Base-by-base conservation (phyloP, 1,140 invertebrate genomes). In the Anadara kagoshimensis region DNA sequence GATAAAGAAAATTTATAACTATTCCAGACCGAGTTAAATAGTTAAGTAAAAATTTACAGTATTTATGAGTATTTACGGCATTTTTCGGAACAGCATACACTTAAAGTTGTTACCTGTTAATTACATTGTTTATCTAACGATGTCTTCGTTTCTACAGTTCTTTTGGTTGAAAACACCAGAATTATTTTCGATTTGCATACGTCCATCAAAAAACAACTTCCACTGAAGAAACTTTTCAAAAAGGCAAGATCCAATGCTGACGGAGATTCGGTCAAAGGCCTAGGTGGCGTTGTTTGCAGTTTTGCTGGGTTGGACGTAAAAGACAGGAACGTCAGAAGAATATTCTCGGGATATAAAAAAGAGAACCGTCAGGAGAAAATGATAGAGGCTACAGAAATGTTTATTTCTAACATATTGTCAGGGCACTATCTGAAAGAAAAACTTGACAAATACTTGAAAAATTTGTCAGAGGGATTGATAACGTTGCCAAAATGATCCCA, bases 141-240 rank as follows among this genome's bases (percentile, higher is more conserved):
- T n/a, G 7, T 36, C 7, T 36, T 3, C 29, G 29, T 36, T 36
- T 36, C n/a, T 36, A 36, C 29, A 36, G 2, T 2, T 36, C 2
- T 36, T 36, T 36, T 36, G 29, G 2, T 36, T 36, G 29, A 7
- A 36, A 36, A 36, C 7, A 36, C 29, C 14, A 75, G 54, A 53
- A 64, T 77, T 14, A 76, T 83, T 11, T 62, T 67, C 5, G 83
- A 84, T 54, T 72, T 83, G 8, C 83, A 84, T 59, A 79, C 77
- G 24, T 84, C 83, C n/a, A 80, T 84, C 53, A 79, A 78, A 68
- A 75, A 68, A n/a, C 79, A 76, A 68, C 73, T 76, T 16, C 79
- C 79, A 14, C 74, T 81, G 7, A 80, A 78, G 71, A 65, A 80
- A 47, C 61, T 81, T 3, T 84, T 76, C 76, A 67, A 64, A 47